Conservation (phyloP, 2,888 invertebrate genomes). For the Coenonympha glycerion region DNA sequence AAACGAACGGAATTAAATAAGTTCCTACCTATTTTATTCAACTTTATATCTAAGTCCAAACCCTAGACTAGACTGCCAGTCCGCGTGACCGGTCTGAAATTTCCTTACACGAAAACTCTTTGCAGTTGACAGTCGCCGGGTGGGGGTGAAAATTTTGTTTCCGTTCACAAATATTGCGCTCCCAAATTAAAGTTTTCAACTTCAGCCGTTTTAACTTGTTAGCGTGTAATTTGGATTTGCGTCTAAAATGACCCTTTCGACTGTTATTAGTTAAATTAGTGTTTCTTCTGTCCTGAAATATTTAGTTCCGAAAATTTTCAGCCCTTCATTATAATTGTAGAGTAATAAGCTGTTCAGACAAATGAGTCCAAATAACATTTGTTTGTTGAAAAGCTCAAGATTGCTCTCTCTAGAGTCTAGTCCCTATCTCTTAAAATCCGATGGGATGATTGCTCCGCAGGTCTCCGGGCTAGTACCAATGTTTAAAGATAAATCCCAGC, state of each 20-base stretch:
- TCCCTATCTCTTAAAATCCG: too few species aligned
- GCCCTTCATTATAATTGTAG: not conserved
- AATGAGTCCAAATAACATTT: not conserved
- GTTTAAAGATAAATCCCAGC: too few species aligned
- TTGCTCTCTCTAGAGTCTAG: not conserved
- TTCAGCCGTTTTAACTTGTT: slow-evolving; percentile 51
- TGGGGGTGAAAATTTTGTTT: slow-evolving; percentile 40
- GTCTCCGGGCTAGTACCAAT: too few species aligned
- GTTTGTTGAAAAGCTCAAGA: not conserved
- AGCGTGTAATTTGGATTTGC: slow-evolving; percentile 35
- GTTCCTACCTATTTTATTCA: slow-evolving; percentile 10
- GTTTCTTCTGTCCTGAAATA: slow-evolving; percentile 4
- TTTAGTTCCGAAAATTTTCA: slow-evolving; percentile 1
- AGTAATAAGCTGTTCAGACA: not conserved
- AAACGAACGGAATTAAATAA: too few species aligned
- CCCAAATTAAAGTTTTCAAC: slow-evolving; percentile 56
- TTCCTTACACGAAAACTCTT: slow-evolving; percentile 61
- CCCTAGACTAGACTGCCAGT: slow-evolving; percentile 37
- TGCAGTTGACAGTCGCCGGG: slow-evolving; percentile 58
- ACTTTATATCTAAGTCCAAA: slow-evolving; percentile 20
- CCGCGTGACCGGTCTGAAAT: slow-evolving; percentile 58
- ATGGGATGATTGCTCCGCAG: too few species aligned
- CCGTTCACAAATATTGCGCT: slow-evolving; percentile 55
- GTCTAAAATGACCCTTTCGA: slow-evolving; percentile 22
- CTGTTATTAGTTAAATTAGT: slow-evolving; percentile 19